phyloP scores from a whole-genome alignment of 1,140 invertebrate genomes.

The Platyura marginata region DNA sequence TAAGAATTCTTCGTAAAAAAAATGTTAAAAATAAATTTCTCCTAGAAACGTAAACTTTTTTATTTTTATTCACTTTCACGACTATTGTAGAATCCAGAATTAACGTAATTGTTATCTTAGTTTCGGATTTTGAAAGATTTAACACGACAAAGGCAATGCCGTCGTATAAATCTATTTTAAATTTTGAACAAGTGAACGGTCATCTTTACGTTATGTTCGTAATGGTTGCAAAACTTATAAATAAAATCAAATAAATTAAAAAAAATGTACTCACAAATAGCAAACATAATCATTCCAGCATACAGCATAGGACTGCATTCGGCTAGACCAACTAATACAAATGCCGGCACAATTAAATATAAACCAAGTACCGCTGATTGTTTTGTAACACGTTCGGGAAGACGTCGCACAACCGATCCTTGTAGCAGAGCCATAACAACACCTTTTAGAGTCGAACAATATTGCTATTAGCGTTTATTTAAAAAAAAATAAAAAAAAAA shows the following conservation, averaged over 20 bases:
- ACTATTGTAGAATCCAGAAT: too few relatives aligned
- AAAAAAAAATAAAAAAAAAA: too few relatives aligned
- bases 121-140: too few relatives aligned
- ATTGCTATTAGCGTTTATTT: background rate
- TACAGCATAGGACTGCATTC: conserved; percentile 37
- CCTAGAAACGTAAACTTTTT: too few relatives aligned
- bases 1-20: too few relatives aligned
- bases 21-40: too few relatives aligned
- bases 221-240: background rate
- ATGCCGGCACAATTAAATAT: conserved; percentile 73
- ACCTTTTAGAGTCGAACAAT: background rate
- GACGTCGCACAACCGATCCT: conserved; percentile 67
- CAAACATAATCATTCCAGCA: conserved; percentile 69
- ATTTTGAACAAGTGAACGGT: background rate
- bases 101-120: too few relatives aligned
- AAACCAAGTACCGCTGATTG: conserved; percentile 58
- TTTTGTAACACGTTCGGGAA: conserved; percentile 58
- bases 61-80: too few relatives aligned
- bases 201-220: background rate
- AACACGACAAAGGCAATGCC: background rate
- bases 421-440: conserved; percentile 79
- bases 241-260: conserved; percentile 8
- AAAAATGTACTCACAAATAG: conserved; percentile 63
- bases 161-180: background rate
- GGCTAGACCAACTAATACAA: conserved; percentile 64